Evolutionary conservation across 2,113 vertebrate species (phyloP).

Genomic region (Brevimyrus niger): DNA sequence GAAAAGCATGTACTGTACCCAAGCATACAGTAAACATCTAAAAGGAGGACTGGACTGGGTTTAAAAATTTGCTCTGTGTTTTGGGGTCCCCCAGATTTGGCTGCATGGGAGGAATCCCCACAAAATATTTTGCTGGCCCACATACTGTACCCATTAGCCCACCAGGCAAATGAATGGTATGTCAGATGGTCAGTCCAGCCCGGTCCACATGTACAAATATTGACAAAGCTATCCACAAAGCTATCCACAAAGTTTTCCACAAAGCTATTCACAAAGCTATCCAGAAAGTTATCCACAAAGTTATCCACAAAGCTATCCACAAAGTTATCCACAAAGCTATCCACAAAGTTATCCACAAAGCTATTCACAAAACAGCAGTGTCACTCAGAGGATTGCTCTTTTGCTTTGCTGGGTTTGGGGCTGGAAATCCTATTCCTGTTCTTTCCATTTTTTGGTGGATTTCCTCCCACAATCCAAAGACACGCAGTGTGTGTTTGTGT

Average conservation of each 20-base stretch:
- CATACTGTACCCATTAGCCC: neutral
- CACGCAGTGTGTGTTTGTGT: neutral
- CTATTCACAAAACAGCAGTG: neutral
- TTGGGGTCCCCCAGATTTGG: neutral
- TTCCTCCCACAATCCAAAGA: constrained; percentile 1
- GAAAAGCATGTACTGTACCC: neutral
- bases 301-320: too few species aligned
- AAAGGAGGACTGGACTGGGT: neutral
- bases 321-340: too few species aligned
- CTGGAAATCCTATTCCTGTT: neutral
- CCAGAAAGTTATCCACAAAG: too few species aligned
- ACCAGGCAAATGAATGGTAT: neutral
- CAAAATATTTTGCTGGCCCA: neutral
- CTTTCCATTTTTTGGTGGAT: neutral
- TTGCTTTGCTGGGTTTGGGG: neutral
- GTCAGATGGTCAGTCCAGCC: neutral
- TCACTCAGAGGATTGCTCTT: neutral
- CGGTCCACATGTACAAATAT: neutral
- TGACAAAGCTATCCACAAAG: neutral
- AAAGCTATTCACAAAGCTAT: too few species aligned
- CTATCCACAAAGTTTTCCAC: too few species aligned
- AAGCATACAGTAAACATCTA: neutral
- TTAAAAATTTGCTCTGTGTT: neutral
- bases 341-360: too few species aligned
- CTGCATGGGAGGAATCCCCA: neutral